These are phyloP conservation scores for Phrixothrix hirtus DNA, from an alignment of 2,888 invertebrate species.

Conservation along the genomic window DNA sequence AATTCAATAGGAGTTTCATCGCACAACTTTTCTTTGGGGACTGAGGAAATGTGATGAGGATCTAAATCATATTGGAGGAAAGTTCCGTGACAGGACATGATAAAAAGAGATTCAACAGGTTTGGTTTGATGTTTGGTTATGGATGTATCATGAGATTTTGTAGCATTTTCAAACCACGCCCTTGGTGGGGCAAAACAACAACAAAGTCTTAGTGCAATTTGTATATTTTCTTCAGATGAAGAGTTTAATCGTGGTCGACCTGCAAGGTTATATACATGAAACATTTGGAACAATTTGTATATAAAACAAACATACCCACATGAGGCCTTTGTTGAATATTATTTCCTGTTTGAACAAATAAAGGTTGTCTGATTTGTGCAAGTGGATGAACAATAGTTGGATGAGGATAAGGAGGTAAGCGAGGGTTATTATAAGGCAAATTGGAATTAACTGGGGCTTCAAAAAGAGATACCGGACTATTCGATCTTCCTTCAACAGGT, in stretches of 20 bases:
- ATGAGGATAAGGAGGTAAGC: conserved; percentile 88
- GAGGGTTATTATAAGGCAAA: conserved; percentile 81
- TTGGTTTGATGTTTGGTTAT: conserved; percentile 56
- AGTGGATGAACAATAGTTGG: conserved; percentile 79
- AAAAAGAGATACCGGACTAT: conserved; percentile 66
- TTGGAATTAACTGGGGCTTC: conserved; percentile 55
- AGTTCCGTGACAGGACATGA: conserved; percentile 86
- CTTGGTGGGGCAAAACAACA: conserved; percentile 77
- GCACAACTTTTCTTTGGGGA: conserved; percentile 82
- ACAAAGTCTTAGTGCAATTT: conserved; percentile 73
- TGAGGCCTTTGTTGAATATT: conserved; percentile 59
- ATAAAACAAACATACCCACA: conserved; percentile 53
- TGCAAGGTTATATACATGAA: conserved; percentile 32
- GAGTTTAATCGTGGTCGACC: conserved; percentile 70
- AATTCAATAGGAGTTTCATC: conserved; percentile 87
- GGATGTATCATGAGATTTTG: conserved; percentile 46
- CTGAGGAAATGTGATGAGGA: conserved; percentile 67
- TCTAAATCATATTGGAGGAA: conserved; percentile 88
- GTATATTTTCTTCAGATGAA: conserved; percentile 71
- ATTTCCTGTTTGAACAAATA: conserved; percentile 58
- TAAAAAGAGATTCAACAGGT: conserved; percentile 82
- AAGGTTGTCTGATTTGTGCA: conserved; percentile 81
- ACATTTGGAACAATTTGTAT: neutral
- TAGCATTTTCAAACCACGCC: conserved; percentile 64
- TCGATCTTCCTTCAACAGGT: conserved; percentile 68